Evolutionary conservation across 2,797 vertebrate genomes (phyloP).

Genomic region (Sebastes nivosus): DNA sequence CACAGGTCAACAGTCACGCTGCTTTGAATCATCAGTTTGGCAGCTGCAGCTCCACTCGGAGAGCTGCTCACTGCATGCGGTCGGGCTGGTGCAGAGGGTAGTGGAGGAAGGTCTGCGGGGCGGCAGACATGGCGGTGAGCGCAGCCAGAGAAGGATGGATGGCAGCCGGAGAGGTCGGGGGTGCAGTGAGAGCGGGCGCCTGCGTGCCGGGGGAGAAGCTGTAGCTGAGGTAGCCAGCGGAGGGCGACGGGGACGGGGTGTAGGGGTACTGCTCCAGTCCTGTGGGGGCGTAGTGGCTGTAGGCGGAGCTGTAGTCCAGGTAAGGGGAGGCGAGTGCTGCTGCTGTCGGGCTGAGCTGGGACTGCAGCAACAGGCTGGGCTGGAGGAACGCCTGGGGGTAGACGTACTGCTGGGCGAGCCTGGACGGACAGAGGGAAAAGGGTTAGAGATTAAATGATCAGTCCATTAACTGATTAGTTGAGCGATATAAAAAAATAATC

Average conservation of each 20-base stretch:
- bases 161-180: slow-evolving; percentile 64
- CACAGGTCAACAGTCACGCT: slow-evolving; percentile 59
- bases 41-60: slow-evolving; percentile 34
- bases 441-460: not conserved
- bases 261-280: slow-evolving; percentile 92
- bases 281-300: slow-evolving; percentile 89
- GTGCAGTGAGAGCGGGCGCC: slow-evolving; percentile 49
- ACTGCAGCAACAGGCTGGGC: slow-evolving; percentile 92
- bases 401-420: slow-evolving; percentile 91
- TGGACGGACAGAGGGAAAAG: slow-evolving; percentile 70
- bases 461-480: not conserved
- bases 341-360: slow-evolving; percentile 87
- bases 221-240: slow-evolving; percentile 89
- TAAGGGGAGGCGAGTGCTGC: slow-evolving; percentile 88
- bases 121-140: slow-evolving; percentile 56
- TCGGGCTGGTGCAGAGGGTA: slow-evolving; percentile 91
- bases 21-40: slow-evolving; percentile 26
- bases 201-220: slow-evolving; percentile 82
- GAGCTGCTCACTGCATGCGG: slow-evolving; percentile 86
- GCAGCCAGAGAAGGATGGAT: slow-evolving; percentile 64
- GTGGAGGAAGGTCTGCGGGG: slow-evolving; percentile 85
- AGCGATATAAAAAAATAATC: not conserved
- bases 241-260: slow-evolving; percentile 89
- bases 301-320: slow-evolving; percentile 91
- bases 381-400: slow-evolving; percentile 93